Evolutionary conservation across 2,797 vertebrate species (phyloP), one percentile per base, ranked within the genome.

Genomic region (Myiothlypis chrysogaster): DNA sequence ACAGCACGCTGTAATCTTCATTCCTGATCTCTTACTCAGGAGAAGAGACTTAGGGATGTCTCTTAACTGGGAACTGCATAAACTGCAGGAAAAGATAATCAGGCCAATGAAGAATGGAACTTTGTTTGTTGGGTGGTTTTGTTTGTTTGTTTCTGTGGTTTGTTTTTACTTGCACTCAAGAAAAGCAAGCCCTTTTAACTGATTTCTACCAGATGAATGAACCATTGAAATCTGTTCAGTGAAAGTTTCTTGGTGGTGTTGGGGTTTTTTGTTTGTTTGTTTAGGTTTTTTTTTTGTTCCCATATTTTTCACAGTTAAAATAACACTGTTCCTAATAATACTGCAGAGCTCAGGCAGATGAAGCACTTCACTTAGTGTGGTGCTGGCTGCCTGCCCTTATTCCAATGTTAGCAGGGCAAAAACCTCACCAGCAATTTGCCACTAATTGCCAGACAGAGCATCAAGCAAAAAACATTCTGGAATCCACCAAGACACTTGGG

Each of bases 321-420:
- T 83, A 85, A 64, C 37, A 44, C 35, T 39, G 37, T 65, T 93
- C 50, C 64, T 89, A 60, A 65, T 87, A 77, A 68, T 83, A 57
- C 50, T 83, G 77, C 64, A 73, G 35, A 87, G 86, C 80, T 91
- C 55, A 76, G 69, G 75, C 30, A 55, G 55, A 94, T 61, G 44
- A 87, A 25, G 30, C 49, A 49, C 44, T 63, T 18, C 27, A 59
- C 41, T 46, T 60, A 96, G 75, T 53, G 35, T 72, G 49, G n/a
- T 53, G 57, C 71, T 97, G 95, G 96, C 93, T 89, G 49, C 68
- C 34, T 75, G 94, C 89, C 95, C 65, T 87, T 34, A 79, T 70
- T 57, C 4, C 17, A 89, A 84, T 37, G 21, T 50, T 77, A 64
- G 71, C 89, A 70, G 83, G 83, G 87, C 88, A 68, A 92, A 95